Percentiles rank a stretch among this genome's conserved stretches.
phyloP scores from a whole-genome alignment of 92 coral and sea anemone genomes.

The Epizoanthus scotinus region DNA sequence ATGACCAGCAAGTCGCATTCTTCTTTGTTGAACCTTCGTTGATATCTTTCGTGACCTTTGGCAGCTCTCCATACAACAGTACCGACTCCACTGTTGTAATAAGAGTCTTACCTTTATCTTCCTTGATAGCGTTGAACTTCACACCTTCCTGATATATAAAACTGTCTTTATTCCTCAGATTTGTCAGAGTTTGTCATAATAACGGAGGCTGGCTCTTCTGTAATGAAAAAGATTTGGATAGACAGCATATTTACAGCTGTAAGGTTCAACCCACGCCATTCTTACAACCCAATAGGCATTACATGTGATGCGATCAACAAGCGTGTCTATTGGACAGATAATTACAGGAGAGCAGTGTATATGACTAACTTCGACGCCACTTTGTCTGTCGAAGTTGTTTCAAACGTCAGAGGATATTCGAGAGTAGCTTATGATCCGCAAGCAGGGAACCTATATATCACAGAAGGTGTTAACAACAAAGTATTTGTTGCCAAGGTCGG shows the following conservation, averaged over 20 bases:
- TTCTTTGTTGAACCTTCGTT: too few relatives aligned
- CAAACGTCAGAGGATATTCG: constrained; percentile 4
- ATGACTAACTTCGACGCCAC: constrained; percentile 19
- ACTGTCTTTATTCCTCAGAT: neutral
- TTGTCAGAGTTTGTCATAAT: constrained; percentile 28
- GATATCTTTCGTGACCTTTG: too few relatives aligned
- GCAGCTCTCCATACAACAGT: too few relatives aligned
- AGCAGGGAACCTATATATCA: constrained; percentile 24
- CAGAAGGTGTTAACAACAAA: neutral
- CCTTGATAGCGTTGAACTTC: too few relatives aligned
- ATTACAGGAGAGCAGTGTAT: neutral
- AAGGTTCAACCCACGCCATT: neutral
- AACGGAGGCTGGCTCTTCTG: constrained; percentile 13
- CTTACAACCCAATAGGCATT: constrained; percentile 28
- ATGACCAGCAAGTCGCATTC: too few relatives aligned
- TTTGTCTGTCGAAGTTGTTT: neutral
- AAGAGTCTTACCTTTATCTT: too few relatives aligned
- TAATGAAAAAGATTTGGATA: constrained; percentile 11
- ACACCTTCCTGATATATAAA: too few relatives aligned
- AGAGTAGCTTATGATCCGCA: constrained; percentile 24
- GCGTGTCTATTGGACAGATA: constrained; percentile 32
- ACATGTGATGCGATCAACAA: constrained; percentile 28
- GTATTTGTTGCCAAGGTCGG: constrained; percentile 15
- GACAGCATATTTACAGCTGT: neutral
- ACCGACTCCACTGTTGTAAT: too few relatives aligned